Percentiles rank a stretch among this genome's conserved stretches.
phyloP scores from a whole-genome alignment of 1,140 invertebrate genomes.

The Drosophila tristis region DNA sequence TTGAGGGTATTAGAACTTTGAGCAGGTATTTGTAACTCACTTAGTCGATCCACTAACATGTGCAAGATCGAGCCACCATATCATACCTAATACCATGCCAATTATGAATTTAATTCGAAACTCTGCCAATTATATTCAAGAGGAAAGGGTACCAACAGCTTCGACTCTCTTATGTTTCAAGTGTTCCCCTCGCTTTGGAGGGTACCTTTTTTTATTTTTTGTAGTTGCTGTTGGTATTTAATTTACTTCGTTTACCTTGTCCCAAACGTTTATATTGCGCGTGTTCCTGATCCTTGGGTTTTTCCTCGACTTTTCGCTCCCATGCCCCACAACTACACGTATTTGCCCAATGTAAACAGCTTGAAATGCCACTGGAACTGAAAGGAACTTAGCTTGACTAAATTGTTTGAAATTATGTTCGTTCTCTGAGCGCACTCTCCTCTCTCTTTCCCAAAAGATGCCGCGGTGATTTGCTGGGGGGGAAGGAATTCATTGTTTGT shows the following conservation, averaged over 20 bases:
- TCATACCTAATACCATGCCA: too few species aligned
- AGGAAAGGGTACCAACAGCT: too few species aligned
- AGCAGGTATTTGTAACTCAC: too few species aligned
- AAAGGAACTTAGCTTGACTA: slow-evolving; percentile 29
- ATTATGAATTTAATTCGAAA: too few species aligned
- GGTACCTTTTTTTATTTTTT: too few species aligned
- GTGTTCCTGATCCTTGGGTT: slow-evolving; percentile 40
- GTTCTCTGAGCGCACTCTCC: neutral
- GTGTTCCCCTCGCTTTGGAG: neutral
- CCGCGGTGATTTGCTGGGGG: too few species aligned
- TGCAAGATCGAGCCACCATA: too few species aligned
- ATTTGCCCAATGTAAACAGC: slow-evolving; percentile 60
- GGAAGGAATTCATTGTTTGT: too few species aligned
- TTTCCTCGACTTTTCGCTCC: slow-evolving; percentile 13
- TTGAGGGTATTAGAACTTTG: too few species aligned
- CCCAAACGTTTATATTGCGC: slow-evolving; percentile 44
- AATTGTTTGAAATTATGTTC: slow-evolving; percentile 68
- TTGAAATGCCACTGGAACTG: slow-evolving; percentile 55
- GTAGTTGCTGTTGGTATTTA: slow-evolving; percentile 42
- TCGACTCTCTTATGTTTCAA: neutral
- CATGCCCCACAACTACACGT: neutral
- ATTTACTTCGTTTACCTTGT: slow-evolving; percentile 72
- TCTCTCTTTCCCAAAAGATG: too few species aligned
- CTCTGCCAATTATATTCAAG: too few species aligned
- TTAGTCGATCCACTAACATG: too few species aligned